Evolutionary conservation across 2,888 invertebrate genomes (phyloP).

Genomic region (Isoperla grammatica): DNA sequence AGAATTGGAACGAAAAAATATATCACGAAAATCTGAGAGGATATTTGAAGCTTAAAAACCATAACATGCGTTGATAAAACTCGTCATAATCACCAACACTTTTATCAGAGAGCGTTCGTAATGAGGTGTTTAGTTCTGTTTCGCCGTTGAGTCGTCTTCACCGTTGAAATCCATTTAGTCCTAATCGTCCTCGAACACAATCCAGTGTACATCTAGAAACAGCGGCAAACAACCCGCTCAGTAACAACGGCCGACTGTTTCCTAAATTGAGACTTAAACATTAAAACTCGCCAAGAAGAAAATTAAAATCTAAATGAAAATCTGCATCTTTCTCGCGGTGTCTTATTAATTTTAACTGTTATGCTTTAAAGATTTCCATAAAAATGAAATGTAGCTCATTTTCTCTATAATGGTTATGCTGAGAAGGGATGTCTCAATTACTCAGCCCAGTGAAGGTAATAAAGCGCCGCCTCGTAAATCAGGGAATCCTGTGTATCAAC

Average conservation of each 20-base stretch:
- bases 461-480: slow-evolving; percentile 3
- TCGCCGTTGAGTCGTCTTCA: too few species aligned
- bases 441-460: slow-evolving; percentile 1
- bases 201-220: neutral
- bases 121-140: too few species aligned
- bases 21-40: too few species aligned
- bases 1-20: too few species aligned
- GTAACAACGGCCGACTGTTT: neutral
- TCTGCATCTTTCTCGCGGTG: slow-evolving; percentile 5
- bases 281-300: slow-evolving; percentile 1
- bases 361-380: slow-evolving; percentile 1
- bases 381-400: neutral
- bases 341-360: slow-evolving; percentile 11
- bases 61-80: too few species aligned
- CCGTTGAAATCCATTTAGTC: neutral
- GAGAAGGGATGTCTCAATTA: too few species aligned
- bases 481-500: neutral
- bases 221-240: neutral
- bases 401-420: neutral
- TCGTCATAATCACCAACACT: too few species aligned
- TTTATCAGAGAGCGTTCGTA: too few species aligned
- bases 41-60: too few species aligned
- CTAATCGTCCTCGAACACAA: neutral
- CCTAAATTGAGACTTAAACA: neutral
- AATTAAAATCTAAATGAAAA: slow-evolving; percentile 18